phyloP scores from a whole-genome alignment of 2,888 invertebrate species.

The Caenorhabditis wallacei region DNA sequence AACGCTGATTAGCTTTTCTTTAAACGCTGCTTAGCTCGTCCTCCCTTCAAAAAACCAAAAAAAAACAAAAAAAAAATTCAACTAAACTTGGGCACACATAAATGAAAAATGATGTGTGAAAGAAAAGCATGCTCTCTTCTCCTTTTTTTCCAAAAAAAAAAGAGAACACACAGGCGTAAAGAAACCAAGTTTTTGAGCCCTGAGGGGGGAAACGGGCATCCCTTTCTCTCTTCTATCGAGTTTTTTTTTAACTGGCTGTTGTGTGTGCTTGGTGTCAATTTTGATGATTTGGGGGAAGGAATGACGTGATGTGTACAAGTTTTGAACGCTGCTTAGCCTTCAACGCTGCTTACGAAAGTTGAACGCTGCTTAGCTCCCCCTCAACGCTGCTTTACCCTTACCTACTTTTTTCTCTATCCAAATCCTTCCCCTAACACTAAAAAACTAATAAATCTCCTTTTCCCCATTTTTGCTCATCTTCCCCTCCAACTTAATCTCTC shows the following conservation, averaged over 20 bases:
- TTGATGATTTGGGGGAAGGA: constrained; percentile 13
- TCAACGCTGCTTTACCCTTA: too few relatives aligned
- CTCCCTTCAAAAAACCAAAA: not conserved
- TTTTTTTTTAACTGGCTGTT: not conserved
- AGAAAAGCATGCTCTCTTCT: not conserved
- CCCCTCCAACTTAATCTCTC: too few relatives aligned
- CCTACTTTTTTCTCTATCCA: too few relatives aligned
- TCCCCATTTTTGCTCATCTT: too few relatives aligned
- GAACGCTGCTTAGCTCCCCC: too few relatives aligned
- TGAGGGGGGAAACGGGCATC: constrained; percentile 2
- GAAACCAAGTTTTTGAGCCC: constrained; percentile 27
- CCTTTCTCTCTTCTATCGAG: not conserved
- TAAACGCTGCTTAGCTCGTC: too few relatives aligned
- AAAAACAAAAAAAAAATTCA: not conserved
- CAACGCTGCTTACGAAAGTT: too few relatives aligned
- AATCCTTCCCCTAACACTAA: too few relatives aligned
- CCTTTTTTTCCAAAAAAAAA: not conserved
- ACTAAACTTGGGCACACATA: not conserved
- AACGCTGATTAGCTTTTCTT: too few relatives aligned
- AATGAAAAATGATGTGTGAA: constrained; percentile 51
- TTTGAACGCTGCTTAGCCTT: not conserved
- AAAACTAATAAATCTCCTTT: too few relatives aligned
- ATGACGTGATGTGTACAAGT: not conserved
- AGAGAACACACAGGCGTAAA: constrained; percentile 3
- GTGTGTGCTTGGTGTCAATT: not conserved